Evolutionary conservation across 1,140 invertebrate species (phyloP).

Genomic region (Trissolcus basalis): DNA sequence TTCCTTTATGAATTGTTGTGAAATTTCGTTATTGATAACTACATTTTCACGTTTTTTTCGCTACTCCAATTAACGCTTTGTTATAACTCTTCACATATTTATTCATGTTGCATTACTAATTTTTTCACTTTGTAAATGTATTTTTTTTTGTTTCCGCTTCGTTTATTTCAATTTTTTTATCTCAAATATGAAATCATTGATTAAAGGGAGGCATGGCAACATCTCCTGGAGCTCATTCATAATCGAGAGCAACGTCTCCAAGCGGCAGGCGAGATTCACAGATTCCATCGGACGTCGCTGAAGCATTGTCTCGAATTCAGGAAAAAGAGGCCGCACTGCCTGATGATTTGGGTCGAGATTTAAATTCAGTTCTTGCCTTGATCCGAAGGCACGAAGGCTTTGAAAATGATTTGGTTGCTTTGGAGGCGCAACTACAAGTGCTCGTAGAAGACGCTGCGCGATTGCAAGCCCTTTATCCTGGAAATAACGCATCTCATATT

Average conservation of each 20-base stretch:
- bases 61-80: no score
- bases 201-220: conserved; percentile 88
- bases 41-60: neutral
- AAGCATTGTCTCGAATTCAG: conserved; percentile 92
- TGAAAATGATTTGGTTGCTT: conserved; percentile 94
- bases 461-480: conserved; percentile 92
- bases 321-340: conserved; percentile 90
- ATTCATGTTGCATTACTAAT: conserved; percentile 1
- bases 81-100: neutral
- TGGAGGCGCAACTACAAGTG: conserved; percentile 94
- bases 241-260: conserved; percentile 89
- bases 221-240: conserved; percentile 89
- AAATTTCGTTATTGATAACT: neutral
- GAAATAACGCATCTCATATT: conserved; percentile 93
- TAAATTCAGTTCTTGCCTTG: conserved; percentile 90
- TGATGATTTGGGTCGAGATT: conserved; percentile 89
- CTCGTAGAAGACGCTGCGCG: conserved; percentile 93
- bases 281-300: conserved; percentile 97
- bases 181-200: no score
- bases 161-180: no score
- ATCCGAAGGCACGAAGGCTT: conserved; percentile 94
- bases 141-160: no score
- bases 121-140: conserved; percentile 14
- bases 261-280: conserved; percentile 96
- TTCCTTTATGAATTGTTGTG: no score